A percentile compares a stretch with the other conserved stretches of the same genome.
phyloP scores from a whole-genome alignment of 2,888 invertebrate species.

The Enchytraeus crypticus region DNA sequence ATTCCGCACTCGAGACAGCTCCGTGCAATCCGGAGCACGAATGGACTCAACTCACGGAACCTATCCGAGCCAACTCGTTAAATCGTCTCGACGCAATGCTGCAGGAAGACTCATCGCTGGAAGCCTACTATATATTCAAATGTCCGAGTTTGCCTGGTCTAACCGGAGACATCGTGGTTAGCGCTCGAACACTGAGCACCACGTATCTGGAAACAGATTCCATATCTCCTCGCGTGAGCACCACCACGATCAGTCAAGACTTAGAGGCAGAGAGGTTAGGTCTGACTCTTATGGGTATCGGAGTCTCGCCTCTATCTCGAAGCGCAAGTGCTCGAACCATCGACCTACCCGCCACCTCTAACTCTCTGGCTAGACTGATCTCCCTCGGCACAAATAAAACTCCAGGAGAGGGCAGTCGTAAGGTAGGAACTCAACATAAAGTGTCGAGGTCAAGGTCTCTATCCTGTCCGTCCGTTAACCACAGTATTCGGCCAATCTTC shows the following conservation, averaged over 20 bases:
- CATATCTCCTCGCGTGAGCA: constrained; percentile 1
- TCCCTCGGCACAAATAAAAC: too few species aligned
- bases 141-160: constrained; percentile 2
- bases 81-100: neutral
- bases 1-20: neutral
- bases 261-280: neutral
- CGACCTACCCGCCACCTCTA: neutral
- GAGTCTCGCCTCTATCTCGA: neutral
- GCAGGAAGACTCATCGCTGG: neutral
- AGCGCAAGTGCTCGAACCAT: constrained; percentile 2
- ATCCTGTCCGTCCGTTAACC: neutral
- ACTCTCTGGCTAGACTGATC: neutral
- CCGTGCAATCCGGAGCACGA: neutral
- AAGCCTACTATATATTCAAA: neutral
- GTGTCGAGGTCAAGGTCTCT: neutral
- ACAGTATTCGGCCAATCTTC: too few species aligned
- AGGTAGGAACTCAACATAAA: too few species aligned
- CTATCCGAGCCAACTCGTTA: neutral
- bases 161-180: neutral
- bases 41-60: neutral
- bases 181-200: constrained; percentile 4
- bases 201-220: constrained; percentile 4
- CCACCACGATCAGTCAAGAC: constrained; percentile 1
- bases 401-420: neutral
- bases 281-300: neutral